Evolutionary conservation across 2,113 vertebrate genomes (phyloP).

Genomic region (Carassius gibelio): DNA sequence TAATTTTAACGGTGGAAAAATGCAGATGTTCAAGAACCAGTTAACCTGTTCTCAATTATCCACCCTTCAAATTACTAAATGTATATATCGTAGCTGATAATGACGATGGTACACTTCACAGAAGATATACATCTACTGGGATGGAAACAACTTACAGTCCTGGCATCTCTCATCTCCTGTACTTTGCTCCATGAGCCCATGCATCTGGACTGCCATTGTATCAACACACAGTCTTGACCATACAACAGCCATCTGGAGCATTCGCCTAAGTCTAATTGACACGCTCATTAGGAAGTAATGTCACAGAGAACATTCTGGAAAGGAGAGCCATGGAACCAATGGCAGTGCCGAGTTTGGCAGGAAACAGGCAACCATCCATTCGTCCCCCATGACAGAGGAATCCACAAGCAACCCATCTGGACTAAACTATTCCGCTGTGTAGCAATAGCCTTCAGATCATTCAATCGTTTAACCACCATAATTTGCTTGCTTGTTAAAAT

Average conservation of each 20-base stretch:
- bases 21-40: conserved; percentile 4
- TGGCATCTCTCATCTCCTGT: conserved; percentile 30
- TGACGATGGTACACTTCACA: background rate
- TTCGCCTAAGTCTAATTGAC: conserved; percentile 49
- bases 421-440: conserved; percentile 15
- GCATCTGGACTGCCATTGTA: conserved; percentile 52
- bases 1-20: background rate
- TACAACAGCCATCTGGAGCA: conserved; percentile 57
- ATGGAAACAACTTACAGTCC: conserved; percentile 14
- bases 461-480: conserved; percentile 21
- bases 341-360: conserved; percentile 49
- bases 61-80: conserved; percentile 1
- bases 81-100: background rate
- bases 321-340: conserved; percentile 8
- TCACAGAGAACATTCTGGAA: conserved; percentile 55
- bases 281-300: conserved; percentile 53
- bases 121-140: conserved; percentile 17
- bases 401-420: conserved; percentile 57
- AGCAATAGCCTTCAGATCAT: conserved; percentile 1
- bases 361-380: conserved; percentile 37
- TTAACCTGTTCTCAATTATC: conserved; percentile 2
- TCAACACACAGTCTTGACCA: conserved; percentile 44
- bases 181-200: background rate
- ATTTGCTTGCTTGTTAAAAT: conserved; percentile 28
- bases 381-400: conserved; percentile 29